Percentiles rank a stretch among this genome's conserved stretches.
Conservation (phyloP, 2,113 vertebrate species). For the Glaucidium brasilianum region DNA sequence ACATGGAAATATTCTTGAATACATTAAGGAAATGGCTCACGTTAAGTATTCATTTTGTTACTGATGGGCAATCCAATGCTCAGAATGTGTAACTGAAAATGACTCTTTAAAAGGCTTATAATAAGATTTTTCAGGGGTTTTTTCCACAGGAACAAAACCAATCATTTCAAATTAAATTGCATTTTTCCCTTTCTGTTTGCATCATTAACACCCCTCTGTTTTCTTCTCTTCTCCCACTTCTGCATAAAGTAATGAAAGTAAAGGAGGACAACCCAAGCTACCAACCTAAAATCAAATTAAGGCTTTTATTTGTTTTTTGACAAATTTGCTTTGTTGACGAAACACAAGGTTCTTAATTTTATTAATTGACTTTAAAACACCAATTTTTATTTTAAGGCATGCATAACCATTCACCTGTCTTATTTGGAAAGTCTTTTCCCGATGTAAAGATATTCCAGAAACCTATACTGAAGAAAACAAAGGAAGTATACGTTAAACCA, state of each 20-base stretch:
- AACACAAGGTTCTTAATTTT: neutral
- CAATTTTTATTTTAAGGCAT: neutral
- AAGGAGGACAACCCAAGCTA: neutral
- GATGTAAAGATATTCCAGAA: neutral
- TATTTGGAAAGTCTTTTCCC: neutral
- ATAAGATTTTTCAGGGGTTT: accelerated
- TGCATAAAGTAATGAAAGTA: neutral
- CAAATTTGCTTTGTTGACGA: neutral
- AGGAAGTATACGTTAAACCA: neutral
- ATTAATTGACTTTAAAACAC: neutral
- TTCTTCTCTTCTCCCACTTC: neutral
- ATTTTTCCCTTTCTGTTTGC: neutral
- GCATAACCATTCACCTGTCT: neutral
- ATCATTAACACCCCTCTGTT: neutral
- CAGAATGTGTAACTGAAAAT: neutral
- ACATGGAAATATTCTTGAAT: neutral
- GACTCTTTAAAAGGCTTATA: neutral
- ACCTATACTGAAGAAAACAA: neutral
- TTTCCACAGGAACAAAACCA: neutral
- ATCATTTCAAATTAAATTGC: neutral
- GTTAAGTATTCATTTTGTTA: neutral
- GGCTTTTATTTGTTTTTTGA: neutral
- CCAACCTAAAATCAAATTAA: neutral
- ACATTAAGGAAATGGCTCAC: accelerated
- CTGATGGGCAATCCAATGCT: neutral